phyloP scores from a whole-genome alignment of 1,140 invertebrate genomes.

The Tetramorium parvispinum region DNA sequence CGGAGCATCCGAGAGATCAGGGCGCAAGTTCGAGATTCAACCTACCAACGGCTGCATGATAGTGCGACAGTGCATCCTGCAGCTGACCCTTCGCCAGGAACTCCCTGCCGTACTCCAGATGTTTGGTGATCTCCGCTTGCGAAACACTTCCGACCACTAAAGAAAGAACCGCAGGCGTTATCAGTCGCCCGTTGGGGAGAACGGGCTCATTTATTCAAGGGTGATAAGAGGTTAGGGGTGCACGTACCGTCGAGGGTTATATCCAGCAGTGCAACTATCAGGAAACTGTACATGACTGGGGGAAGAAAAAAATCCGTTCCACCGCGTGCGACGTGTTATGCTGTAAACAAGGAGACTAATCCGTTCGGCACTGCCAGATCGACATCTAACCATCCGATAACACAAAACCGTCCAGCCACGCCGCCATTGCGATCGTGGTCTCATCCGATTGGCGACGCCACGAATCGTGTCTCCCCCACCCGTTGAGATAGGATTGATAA shows the following conservation, averaged over 20 bases:
- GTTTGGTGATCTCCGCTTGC: slow-evolving; percentile 94
- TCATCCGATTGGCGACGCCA: slow-evolving; percentile 80
- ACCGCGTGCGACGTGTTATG: slow-evolving; percentile 56
- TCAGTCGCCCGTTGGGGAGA: neutral
- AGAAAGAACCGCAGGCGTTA: slow-evolving; percentile 69
- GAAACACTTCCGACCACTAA: slow-evolving; percentile 88
- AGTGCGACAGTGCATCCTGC: slow-evolving; percentile 98
- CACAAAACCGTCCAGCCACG: slow-evolving; percentile 79
- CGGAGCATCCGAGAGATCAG: neutral
- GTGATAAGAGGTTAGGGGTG: slow-evolving; percentile 76
- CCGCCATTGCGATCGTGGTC: slow-evolving; percentile 85
- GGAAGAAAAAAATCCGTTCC: slow-evolving; percentile 65
- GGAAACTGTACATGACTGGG: slow-evolving; percentile 81
- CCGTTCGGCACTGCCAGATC: slow-evolving; percentile 66
- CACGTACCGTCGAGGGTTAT: slow-evolving; percentile 81
- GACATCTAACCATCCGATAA: slow-evolving; percentile 78
- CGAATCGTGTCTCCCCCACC: slow-evolving; percentile 39
- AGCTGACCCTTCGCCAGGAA: slow-evolving; percentile 96
- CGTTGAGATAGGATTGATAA: too few relatives aligned
- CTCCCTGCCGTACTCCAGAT: slow-evolving; percentile 96
- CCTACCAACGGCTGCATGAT: slow-evolving; percentile 98
- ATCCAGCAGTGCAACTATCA: slow-evolving; percentile 80
- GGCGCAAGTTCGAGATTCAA: slow-evolving; percentile 1
- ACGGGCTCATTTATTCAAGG: neutral
- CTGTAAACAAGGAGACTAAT: slow-evolving; percentile 72